A percentile compares a stretch with the other conserved stretches of the same genome.
phyloP scores from a whole-genome alignment of 2,888 invertebrate species.

The Cenopis cana region DNA sequence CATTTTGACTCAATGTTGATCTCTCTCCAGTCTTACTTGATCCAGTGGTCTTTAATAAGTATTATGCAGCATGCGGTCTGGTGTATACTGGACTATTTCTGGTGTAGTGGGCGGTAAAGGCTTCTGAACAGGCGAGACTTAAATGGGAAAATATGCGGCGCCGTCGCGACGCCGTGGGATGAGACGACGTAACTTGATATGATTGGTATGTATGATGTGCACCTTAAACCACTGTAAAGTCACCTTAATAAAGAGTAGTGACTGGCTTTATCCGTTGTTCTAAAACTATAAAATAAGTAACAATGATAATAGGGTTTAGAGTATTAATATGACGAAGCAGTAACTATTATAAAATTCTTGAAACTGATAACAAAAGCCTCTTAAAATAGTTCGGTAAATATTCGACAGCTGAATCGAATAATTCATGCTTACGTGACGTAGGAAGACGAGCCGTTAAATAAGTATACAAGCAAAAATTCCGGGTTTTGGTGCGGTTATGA shows the following conservation, averaged over 20 bases:
- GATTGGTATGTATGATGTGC: not conserved
- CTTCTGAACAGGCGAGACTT: not conserved
- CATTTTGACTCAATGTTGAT: not conserved
- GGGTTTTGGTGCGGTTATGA: too few relatives aligned
- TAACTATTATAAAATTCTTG: too few relatives aligned
- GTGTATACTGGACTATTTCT: not conserved
- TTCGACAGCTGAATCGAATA: too few relatives aligned
- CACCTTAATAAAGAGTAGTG: not conserved
- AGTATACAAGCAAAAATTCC: too few relatives aligned
- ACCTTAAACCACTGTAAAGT: not conserved
- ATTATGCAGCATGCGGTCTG: not conserved
- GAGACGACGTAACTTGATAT: not conserved
- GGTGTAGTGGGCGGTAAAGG: not conserved
- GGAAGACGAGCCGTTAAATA: too few relatives aligned
- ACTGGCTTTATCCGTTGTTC: too few relatives aligned
- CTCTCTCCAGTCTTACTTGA: not conserved
- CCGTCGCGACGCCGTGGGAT: slow-evolving; percentile 20
- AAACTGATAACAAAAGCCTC: too few relatives aligned
- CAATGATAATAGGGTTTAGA: too few relatives aligned
- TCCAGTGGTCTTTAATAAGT: not conserved
- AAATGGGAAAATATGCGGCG: slow-evolving; percentile 21
- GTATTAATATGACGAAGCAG: too few relatives aligned
- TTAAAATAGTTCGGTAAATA: too few relatives aligned
- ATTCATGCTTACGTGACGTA: too few relatives aligned
- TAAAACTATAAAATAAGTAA: too few relatives aligned